Conservation (phyloP, 2,888 invertebrate species). For the Macrosiphum euphorbiae region DNA sequence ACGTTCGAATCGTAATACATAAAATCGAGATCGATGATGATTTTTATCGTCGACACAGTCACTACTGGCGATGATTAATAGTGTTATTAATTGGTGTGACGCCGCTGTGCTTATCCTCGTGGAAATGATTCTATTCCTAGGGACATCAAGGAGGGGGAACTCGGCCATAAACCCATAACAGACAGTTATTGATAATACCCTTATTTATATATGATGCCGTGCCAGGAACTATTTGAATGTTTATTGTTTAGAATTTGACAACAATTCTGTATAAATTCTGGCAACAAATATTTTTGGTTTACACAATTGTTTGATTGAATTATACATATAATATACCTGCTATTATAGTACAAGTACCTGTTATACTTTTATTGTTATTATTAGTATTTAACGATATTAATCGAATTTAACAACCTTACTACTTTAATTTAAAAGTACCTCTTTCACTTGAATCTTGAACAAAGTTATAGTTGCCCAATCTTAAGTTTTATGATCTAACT, state of each 20-base stretch:
- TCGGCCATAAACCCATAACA: not conserved
- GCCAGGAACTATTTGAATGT: not conserved
- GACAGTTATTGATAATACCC: not conserved
- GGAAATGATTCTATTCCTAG: not conserved
- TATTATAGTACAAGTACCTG: too few relatives aligned
- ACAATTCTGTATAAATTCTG: not conserved
- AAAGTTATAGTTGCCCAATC: not conserved
- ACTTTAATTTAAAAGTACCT: not conserved
- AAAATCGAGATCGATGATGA: too few relatives aligned
- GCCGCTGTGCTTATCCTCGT: not conserved
- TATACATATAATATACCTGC: too few relatives aligned
- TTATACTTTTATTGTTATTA: not conserved
- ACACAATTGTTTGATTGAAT: too few relatives aligned
- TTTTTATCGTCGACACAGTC: not conserved
- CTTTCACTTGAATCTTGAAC: not conserved
- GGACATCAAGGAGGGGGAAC: not conserved
- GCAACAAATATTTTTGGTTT: not conserved
- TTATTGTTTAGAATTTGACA: not conserved
- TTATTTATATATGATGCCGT: not conserved
- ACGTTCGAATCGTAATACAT: too few relatives aligned
- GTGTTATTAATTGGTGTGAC: not conserved
- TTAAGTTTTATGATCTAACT: not conserved
- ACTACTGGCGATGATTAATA: not conserved
- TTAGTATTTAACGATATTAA: not conserved
- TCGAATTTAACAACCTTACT: not conserved